phyloP scores from a whole-genome alignment of 2,888 invertebrate genomes.

The Hoplodrina ambigua region DNA sequence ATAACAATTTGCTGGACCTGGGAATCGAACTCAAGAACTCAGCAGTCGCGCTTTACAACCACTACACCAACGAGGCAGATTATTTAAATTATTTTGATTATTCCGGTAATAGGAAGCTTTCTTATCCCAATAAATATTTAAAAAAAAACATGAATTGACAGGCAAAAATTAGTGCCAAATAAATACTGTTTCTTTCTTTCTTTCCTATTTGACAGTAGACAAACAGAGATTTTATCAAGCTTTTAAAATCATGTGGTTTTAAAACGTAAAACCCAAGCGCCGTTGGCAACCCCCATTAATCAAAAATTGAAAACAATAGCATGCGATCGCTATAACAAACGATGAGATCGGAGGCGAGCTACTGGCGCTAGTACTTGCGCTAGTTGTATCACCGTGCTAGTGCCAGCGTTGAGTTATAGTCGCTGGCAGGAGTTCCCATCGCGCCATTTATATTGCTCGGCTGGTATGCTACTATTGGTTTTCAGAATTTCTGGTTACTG shows the following conservation, averaged over 20 bases:
- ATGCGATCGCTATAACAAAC: slow-evolving; percentile 34
- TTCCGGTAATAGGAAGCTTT: too few species aligned
- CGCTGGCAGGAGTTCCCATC: slow-evolving; percentile 45
- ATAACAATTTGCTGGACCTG: too few species aligned
- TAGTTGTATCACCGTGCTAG: slow-evolving; percentile 50
- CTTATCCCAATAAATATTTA: too few species aligned
- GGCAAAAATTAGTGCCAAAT: too few species aligned
- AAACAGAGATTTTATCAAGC: not conserved
- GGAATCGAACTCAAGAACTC: too few species aligned
- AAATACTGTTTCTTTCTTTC: too few species aligned
- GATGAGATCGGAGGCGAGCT: slow-evolving; percentile 36
- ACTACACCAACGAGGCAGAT: too few species aligned
- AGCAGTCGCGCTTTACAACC: too few species aligned
- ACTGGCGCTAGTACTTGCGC: slow-evolving; percentile 15
- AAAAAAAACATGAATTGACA: too few species aligned
- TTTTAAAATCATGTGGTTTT: not conserved
- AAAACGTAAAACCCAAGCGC: not conserved
- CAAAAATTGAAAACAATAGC: slow-evolving; percentile 47
- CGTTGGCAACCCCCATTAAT: slow-evolving; percentile 25
- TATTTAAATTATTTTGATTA: too few species aligned
- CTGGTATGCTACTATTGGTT: slow-evolving; percentile 22
- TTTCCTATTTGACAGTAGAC: too few species aligned
- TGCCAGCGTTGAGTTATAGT: slow-evolving; percentile 50
- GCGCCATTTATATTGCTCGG: slow-evolving; percentile 46
- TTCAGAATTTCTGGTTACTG: not conserved